A percentile compares a stretch with the other conserved stretches of the same genome.
Evolutionary conservation across 2,113 vertebrate genomes (phyloP).

Genomic region (Xiphophorus hellerii): DNA sequence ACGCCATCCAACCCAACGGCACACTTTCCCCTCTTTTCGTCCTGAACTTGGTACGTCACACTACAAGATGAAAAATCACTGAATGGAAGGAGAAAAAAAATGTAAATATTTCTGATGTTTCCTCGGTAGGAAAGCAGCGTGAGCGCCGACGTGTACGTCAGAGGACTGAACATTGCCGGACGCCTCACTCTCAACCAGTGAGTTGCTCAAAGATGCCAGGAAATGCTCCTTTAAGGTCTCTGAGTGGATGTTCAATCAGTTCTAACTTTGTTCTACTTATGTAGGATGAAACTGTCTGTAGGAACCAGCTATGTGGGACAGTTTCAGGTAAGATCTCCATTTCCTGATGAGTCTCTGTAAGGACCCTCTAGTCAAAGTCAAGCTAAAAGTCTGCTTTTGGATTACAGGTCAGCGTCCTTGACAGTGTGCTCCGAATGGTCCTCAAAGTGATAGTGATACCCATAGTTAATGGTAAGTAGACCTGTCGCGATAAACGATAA

Average conservation of each 20-base stretch:
- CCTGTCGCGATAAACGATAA: too few relatives aligned
- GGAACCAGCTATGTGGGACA: slow-evolving; percentile 73
- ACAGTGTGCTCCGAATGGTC: slow-evolving; percentile 63
- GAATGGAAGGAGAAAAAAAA: neutral
- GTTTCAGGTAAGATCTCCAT: slow-evolving; percentile 70
- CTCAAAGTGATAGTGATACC: slow-evolving; percentile 71
- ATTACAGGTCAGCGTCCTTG: slow-evolving; percentile 67
- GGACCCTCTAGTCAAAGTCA: neutral
- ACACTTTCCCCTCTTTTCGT: slow-evolving; percentile 77
- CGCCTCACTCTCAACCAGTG: slow-evolving; percentile 72
- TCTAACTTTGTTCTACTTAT: slow-evolving; percentile 49
- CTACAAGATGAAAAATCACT: neutral
- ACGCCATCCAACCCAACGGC: slow-evolving; percentile 74
- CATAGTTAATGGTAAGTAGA: slow-evolving; percentile 61
- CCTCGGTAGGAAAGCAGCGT: slow-evolving; percentile 49
- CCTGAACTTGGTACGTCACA: slow-evolving; percentile 72
- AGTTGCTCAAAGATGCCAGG: slow-evolving; percentile 32
- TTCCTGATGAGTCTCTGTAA: neutral
- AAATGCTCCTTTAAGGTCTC: slow-evolving; percentile 9
- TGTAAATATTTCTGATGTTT: neutral
- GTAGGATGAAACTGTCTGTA: slow-evolving; percentile 74
- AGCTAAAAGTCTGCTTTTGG: neutral
- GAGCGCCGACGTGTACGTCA: slow-evolving; percentile 63
- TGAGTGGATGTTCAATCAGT: slow-evolving; percentile 23
- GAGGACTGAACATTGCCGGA: slow-evolving; percentile 65